A percentile compares a stretch with the other conserved stretches of the same genome.
phyloP scores from a whole-genome alignment of 2,113 vertebrate species.

The Lonchura striata region DNA sequence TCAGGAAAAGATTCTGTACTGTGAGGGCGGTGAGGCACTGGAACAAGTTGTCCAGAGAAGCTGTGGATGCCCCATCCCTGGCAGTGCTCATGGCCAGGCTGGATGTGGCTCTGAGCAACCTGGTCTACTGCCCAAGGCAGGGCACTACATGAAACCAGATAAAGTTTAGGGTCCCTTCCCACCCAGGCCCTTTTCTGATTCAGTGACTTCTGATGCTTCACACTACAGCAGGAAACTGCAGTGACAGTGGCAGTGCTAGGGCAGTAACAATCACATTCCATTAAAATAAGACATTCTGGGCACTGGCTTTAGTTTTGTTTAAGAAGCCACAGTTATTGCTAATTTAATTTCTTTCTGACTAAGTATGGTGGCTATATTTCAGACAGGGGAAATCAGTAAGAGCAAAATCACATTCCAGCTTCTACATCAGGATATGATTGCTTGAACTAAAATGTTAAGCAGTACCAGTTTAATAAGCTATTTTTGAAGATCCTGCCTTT shows the following conservation, averaged over 20 bases:
- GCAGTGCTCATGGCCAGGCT: not conserved
- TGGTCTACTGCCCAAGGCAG: not conserved
- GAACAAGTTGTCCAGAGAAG: not conserved
- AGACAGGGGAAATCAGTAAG: not conserved
- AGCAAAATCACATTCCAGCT: not conserved
- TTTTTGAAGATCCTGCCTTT: not conserved
- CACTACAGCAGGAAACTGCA: not conserved
- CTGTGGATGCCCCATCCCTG: not conserved
- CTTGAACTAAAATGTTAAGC: not conserved
- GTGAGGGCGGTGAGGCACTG: not conserved
- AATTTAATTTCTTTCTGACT: not conserved
- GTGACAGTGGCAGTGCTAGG: not conserved
- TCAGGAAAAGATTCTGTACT: not conserved
- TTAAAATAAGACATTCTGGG: not conserved
- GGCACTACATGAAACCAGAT: not conserved
- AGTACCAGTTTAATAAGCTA: not conserved
- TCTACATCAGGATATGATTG: not conserved
- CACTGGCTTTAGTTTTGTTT: not conserved
- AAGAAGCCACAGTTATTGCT: not conserved
- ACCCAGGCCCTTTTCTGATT: not conserved
- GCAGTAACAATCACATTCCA: not conserved
- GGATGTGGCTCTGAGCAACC: not conserved
- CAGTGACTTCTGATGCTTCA: not conserved
- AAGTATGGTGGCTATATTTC: not conserved
- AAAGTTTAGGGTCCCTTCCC: not conserved